A percentile compares a stretch with the other conserved stretches of the same genome.
Evolutionary conservation across 1,140 invertebrate species (phyloP).

Genomic region (Goniozus legneri): DNA sequence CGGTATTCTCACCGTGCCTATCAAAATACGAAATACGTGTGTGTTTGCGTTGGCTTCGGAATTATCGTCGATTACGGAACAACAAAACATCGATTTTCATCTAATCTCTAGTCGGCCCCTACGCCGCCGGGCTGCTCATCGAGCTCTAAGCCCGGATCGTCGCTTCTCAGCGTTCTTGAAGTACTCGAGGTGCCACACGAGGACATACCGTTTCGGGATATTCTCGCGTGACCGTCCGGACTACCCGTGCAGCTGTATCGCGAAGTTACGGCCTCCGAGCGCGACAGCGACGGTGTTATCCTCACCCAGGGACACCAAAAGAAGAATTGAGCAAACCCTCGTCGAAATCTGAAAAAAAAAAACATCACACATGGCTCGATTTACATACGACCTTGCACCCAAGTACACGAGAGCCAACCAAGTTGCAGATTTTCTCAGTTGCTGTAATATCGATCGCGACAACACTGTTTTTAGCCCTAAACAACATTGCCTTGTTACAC

Average conservation of each 20-base stretch:
- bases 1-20: constrained; percentile 39
- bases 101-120: no score
- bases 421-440: no score
- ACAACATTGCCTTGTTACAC: no score
- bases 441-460: no score
- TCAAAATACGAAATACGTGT: constrained; percentile 27
- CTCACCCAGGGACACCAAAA: constrained; percentile 75
- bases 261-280: constrained; percentile 65
- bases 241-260: constrained; percentile 69
- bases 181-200: constrained; percentile 31
- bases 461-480: no score
- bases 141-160: not conserved
- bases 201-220: constrained; percentile 67
- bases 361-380: no score
- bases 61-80: not conserved
- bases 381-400: no score
- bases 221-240: constrained; percentile 64
- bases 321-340: constrained; percentile 85
- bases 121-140: constrained; percentile 14
- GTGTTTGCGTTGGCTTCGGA: not conserved
- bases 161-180: constrained; percentile 32
- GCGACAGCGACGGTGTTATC: constrained; percentile 54
- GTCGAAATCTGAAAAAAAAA: constrained; percentile 72
- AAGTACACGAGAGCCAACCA: no score
- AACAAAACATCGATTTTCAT: no score